These are phyloP conservation scores for Teleogryllus oceanicus DNA, from an alignment of 2,888 invertebrate genomes.

Conservation along the genomic window DNA sequence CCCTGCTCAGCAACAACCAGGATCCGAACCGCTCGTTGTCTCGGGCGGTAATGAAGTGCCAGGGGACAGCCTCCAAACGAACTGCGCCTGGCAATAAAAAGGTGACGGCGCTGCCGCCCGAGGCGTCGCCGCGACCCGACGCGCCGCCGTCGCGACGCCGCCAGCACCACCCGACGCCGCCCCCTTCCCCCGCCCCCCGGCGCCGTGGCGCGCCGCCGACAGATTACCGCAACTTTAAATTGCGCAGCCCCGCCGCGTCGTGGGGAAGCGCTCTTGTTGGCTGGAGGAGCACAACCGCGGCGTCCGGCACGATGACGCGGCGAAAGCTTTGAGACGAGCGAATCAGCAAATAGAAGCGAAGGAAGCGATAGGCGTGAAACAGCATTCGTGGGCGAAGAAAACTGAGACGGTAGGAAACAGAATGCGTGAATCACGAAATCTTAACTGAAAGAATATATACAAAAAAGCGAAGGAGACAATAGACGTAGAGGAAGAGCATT, in stretches of 20 bases:
- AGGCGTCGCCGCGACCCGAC: background rate
- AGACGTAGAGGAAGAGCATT: too few relatives aligned
- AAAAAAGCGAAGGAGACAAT: too few relatives aligned
- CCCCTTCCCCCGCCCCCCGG: background rate
- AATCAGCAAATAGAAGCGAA: background rate
- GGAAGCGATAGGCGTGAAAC: too few relatives aligned
- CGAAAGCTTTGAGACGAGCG: background rate
- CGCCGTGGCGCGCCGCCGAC: background rate
- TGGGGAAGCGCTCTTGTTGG: too few relatives aligned
- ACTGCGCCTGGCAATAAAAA: background rate
- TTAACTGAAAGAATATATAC: too few relatives aligned
- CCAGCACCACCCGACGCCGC: background rate
- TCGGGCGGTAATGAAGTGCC: background rate
- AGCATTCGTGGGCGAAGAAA: too few relatives aligned
- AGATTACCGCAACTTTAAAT: background rate
- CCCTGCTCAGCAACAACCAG: background rate
- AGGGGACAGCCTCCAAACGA: background rate
- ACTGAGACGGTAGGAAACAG: too few relatives aligned
- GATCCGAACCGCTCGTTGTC: background rate
- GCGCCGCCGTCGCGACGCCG: background rate
- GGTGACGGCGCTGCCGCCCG: background rate
- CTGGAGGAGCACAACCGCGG: background rate
- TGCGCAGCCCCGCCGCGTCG: background rate
- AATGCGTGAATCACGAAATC: too few relatives aligned
- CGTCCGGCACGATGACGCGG: background rate